These are phyloP conservation scores for Crocidura indochinensis DNA, from an alignment of 2,797 vertebrate species.

Conservation along the genomic window DNA sequence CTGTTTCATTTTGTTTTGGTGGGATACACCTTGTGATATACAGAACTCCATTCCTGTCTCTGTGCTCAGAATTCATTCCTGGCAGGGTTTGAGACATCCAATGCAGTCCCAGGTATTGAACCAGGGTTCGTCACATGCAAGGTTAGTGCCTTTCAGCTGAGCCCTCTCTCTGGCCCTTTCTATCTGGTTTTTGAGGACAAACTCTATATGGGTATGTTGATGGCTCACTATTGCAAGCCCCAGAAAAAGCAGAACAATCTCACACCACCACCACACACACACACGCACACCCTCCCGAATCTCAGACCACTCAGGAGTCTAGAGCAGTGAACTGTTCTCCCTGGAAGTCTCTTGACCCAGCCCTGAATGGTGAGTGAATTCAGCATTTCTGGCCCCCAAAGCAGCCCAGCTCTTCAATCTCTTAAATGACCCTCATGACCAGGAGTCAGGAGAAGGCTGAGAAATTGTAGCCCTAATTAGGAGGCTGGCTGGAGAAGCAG, in stretches of 20 bases:
- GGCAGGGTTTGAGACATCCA: too few relatives aligned
- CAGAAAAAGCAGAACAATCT: neutral
- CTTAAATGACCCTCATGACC: neutral
- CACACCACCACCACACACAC: neutral
- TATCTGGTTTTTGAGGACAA: neutral
- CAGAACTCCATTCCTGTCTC: too few relatives aligned
- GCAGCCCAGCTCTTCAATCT: constrained; percentile 26
- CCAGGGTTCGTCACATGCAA: too few relatives aligned
- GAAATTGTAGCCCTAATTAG: constrained; percentile 60
- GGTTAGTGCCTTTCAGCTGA: too few relatives aligned
- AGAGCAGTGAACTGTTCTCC: neutral
- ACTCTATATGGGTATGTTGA: neutral
- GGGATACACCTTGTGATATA: too few relatives aligned
- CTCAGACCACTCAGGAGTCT: constrained; percentile 7
- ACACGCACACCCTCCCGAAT: too few relatives aligned
- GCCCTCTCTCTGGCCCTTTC: neutral
- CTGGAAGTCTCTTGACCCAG: neutral
- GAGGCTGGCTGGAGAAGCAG: constrained; percentile 20
- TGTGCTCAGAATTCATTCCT: too few relatives aligned
- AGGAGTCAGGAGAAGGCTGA: neutral
- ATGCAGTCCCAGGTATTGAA: too few relatives aligned
- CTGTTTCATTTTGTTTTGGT: too few relatives aligned
- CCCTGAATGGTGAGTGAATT: constrained; percentile 31
- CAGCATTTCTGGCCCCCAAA: constrained; percentile 47
- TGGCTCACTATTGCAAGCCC: neutral